Evolutionary conservation across 92 coral and sea anemone genomes (phyloP).

Genomic region (Parazoanthus atlanticus): DNA sequence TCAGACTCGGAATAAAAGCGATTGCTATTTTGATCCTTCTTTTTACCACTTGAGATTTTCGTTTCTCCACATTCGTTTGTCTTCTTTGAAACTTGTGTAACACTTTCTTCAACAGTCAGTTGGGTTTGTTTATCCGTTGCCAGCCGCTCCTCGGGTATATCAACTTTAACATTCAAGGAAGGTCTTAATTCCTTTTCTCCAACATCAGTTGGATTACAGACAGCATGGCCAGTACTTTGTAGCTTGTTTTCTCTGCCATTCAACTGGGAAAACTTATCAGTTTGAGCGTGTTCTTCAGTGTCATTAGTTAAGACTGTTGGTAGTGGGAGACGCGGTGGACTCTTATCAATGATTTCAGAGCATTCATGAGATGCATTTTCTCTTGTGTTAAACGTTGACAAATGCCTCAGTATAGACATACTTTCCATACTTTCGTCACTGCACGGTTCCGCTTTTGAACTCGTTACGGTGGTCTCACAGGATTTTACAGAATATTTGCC

Average conservation of each 20-base stretch:
- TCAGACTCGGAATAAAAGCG: neutral
- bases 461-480: neutral
- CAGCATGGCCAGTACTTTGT: neutral
- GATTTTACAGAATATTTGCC: neutral
- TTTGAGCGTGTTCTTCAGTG: neutral
- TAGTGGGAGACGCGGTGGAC: neutral
- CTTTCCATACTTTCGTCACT: slow-evolving; percentile 16
- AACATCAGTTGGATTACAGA: neutral
- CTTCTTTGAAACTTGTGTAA: neutral
- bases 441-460: slow-evolving; percentile 4
- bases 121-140: neutral
- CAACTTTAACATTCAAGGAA: neutral
- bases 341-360: neutral
- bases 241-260: neutral
- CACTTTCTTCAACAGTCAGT: neutral
- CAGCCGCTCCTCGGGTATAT: neutral
- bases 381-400: neutral
- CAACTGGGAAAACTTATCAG: neutral
- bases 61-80: neutral
- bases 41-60: neutral
- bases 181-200: neutral
- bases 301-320: neutral
- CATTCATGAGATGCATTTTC: neutral
- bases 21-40: neutral
- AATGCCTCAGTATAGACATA: slow-evolving; percentile 14